These are phyloP conservation scores for Chrysotoxum bicinctum DNA, from an alignment of 2,888 invertebrate genomes.

Conservation along the genomic window DNA sequence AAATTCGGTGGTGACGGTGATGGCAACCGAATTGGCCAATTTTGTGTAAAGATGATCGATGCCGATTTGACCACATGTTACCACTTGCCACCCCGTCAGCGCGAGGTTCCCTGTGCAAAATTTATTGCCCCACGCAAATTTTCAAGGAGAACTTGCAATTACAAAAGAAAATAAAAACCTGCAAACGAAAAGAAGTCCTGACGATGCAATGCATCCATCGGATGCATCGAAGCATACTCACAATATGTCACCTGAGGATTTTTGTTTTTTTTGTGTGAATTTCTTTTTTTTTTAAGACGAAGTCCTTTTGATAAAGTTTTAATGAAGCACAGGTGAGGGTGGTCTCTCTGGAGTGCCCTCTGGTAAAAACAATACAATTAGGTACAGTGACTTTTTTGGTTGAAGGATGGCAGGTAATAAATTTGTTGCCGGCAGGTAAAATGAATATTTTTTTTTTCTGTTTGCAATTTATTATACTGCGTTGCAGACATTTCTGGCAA, in stretches of 20 bases:
- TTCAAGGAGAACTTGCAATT: slow-evolving; percentile 20
- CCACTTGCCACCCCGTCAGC: slow-evolving; percentile 44
- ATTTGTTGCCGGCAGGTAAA: slow-evolving; percentile 60
- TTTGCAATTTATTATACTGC: slow-evolving; percentile 18
- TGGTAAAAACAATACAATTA: slow-evolving; percentile 25
- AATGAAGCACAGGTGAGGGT: slow-evolving; percentile 70
- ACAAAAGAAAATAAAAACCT: slow-evolving; percentile 13
- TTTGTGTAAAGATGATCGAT: slow-evolving; percentile 73
- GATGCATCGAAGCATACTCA: slow-evolving; percentile 67
- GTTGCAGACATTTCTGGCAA: slow-evolving; percentile 50
- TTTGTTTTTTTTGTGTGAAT: slow-evolving; percentile 20
- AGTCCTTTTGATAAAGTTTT: slow-evolving; percentile 52
- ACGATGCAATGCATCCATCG: slow-evolving; percentile 66
- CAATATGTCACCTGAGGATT: slow-evolving; percentile 70
- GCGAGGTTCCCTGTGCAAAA: slow-evolving; percentile 41
- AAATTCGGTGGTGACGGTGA: slow-evolving; percentile 27
- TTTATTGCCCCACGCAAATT: slow-evolving; percentile 42
- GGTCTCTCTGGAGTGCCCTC: slow-evolving; percentile 46
- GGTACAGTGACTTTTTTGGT: slow-evolving; percentile 33
- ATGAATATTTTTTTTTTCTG: slow-evolving; percentile 51
- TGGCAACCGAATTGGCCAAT: slow-evolving; percentile 64
- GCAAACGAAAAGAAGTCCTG: slow-evolving; percentile 56
- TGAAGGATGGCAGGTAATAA: slow-evolving; percentile 67
- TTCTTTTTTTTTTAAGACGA: slow-evolving; percentile 6
- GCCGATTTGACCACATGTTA: slow-evolving; percentile 72